A percentile compares a stretch with the other conserved stretches of the same genome.
phyloP scores from a whole-genome alignment of 2,113 vertebrate species.

The Oenanthe oenanthe region DNA sequence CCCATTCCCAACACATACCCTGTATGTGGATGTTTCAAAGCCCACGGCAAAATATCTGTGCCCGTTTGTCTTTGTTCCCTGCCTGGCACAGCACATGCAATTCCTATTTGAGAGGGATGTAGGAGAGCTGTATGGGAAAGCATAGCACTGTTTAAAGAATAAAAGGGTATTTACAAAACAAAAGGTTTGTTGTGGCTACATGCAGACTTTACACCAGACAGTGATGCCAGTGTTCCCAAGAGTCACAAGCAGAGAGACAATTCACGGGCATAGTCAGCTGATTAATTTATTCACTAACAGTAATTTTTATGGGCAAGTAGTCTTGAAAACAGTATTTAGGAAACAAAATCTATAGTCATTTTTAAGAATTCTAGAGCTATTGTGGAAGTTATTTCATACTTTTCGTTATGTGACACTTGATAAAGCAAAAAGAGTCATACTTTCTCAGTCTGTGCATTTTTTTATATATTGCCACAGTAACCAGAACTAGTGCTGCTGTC shows the following conservation, averaged over 20 bases:
- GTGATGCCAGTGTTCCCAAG: constrained; percentile 19
- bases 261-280: constrained; percentile 18
- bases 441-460: neutral
- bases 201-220: constrained; percentile 7
- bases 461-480: constrained; percentile 6
- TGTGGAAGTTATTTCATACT: neutral
- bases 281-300: constrained; percentile 39
- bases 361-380: constrained; percentile 14
- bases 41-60: neutral
- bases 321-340: constrained; percentile 12
- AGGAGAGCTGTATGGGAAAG: neutral
- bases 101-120: neutral
- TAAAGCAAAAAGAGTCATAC: constrained; percentile 7
- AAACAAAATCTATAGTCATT: constrained; percentile 38
- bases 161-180: constrained; percentile 62
- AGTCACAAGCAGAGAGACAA: constrained; percentile 21
- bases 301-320: neutral
- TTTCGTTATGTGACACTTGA: constrained; percentile 21
- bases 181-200: constrained; percentile 31
- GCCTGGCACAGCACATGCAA: neutral
- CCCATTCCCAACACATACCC: neutral
- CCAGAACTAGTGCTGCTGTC: neutral
- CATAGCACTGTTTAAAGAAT: neutral
- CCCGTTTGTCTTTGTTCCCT: neutral
- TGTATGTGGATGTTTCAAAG: neutral